Percentiles rank a stretch among this genome's conserved stretches.
phyloP scores from a whole-genome alignment of 2,888 invertebrate genomes.

The Dexiosoma caninum region DNA sequence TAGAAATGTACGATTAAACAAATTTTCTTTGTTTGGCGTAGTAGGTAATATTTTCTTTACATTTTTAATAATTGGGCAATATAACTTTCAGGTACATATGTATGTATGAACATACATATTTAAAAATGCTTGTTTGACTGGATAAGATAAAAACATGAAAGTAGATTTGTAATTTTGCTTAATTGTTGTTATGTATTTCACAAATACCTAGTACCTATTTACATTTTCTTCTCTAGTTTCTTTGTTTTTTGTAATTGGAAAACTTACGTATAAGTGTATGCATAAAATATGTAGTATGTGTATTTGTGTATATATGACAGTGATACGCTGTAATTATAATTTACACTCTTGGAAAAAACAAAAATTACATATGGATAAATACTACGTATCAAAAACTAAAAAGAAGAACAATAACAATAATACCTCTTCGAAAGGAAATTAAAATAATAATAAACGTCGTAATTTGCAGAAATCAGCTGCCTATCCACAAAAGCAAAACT shows the following conservation, averaged over 20 bases:
- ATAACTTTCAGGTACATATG: too few species aligned
- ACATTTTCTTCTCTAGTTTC: slow-evolving; percentile 24
- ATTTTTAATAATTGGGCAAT: not conserved
- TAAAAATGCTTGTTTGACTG: too few species aligned
- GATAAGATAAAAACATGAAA: too few species aligned
- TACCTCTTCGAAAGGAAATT: slow-evolving; percentile 6
- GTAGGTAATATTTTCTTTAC: not conserved
- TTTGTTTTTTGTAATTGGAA: slow-evolving; percentile 30
- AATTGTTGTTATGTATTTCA: too few species aligned
- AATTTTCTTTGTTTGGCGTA: slow-evolving; percentile 21
- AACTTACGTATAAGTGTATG: slow-evolving; percentile 9
- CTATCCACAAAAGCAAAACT: slow-evolving; percentile 68
- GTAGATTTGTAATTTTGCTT: too few species aligned
- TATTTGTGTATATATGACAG: not conserved
- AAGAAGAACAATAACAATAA: slow-evolving; percentile 51
- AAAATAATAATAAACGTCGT: slow-evolving; percentile 65
- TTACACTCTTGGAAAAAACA: not conserved
- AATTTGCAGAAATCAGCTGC: slow-evolving; percentile 77
- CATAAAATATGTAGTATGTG: not conserved
- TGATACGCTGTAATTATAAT: not conserved
- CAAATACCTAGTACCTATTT: too few species aligned
- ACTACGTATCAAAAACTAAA: not conserved
- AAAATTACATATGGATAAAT: not conserved
- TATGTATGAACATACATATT: not conserved
- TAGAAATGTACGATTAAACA: not conserved